Evolutionary conservation across 2,113 vertebrate species (phyloP), one percentile per base, ranked within the genome.

Genomic region (Hypomesus transpacificus): DNA sequence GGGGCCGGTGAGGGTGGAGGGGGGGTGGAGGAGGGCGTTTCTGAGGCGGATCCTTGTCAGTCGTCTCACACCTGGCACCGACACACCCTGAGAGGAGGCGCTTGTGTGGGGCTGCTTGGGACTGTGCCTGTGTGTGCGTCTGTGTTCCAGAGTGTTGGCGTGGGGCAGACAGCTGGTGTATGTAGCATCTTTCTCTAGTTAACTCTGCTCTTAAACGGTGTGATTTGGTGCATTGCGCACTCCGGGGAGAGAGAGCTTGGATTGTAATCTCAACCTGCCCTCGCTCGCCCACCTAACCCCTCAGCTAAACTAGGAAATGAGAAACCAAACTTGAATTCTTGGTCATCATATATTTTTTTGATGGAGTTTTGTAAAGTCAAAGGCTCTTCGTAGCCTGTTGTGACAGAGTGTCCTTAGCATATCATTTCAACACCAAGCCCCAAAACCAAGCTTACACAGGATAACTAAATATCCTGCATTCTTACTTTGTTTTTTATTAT

Each of bases 301-400:
- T 28, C 67, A 68, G 70, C 57, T 75, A n/a, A 70, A 71, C 31
- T 58, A 51, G 69, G 24, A 26, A 34, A 24, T 17, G 11, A 75
- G 24, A 56, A 72, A 78, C 65, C 73, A 78, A 87, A 87, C 82
- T 87, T 85, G 85, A 87, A 80, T 77, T 75, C 59, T 68, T 54
- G 68, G 74, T 82, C 74, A 80, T 57, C 21, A 51, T 70, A 65
- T 20, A 34, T 66, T 72, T 75, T 75, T 71, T 77, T 11, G 62
- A 52, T 34, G 28, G 51, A 53, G 39, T 72, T 71, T 72, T 63
- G 58, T 50, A 64, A 60, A 17, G 59, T 65, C 69, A 69, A 13
- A 50, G 57, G 14, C 34, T 7, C 24, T 11, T 71, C 68, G 3
- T 52, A 46, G 61, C 64, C 64, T 28, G 34, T 66, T 20, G 39